phyloP scores from a whole-genome alignment of 1,140 invertebrate genomes.

The Drosophila athabasca region DNA sequence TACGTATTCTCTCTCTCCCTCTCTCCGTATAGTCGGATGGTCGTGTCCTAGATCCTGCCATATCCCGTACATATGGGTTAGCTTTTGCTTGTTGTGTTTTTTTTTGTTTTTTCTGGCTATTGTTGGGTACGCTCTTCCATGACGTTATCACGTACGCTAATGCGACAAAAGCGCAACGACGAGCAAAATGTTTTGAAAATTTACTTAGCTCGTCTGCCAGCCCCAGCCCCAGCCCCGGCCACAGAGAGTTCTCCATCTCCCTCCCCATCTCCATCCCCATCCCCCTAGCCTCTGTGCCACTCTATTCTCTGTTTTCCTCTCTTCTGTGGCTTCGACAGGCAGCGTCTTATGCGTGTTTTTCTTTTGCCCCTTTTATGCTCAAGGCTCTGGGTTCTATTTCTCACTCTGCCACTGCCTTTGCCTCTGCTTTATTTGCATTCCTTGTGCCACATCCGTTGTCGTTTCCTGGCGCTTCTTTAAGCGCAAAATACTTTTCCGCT shows the following conservation, averaged over 20 bases:
- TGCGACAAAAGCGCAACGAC: constrained; percentile 80
- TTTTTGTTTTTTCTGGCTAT: constrained; percentile 18
- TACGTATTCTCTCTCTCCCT: too few species aligned
- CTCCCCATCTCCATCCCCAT: neutral
- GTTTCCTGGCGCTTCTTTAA: constrained; percentile 74
- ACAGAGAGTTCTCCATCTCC: neutral
- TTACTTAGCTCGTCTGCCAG: constrained; percentile 65
- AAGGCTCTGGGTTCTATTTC: constrained; percentile 27
- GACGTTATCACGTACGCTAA: constrained; percentile 78
- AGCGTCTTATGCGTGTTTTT: constrained; percentile 21
- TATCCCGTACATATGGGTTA: constrained; percentile 36
- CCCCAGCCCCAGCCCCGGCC: neutral
- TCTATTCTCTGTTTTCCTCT: constrained; percentile 1
- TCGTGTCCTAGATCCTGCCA: constrained; percentile 19
- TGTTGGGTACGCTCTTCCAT: constrained; percentile 48
- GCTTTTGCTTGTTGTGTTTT: constrained; percentile 31
- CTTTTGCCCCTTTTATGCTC: constrained; percentile 31
- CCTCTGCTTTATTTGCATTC: constrained; percentile 72
- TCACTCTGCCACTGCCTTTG: constrained; percentile 21
- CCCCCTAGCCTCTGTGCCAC: too few species aligned
- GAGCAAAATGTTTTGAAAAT: constrained; percentile 79
- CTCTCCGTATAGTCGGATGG: neutral
- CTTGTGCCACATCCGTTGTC: constrained; percentile 72
- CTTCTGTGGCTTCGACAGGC: constrained; percentile 42
- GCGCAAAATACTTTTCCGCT: constrained; percentile 76